Evolutionary conservation across 2,113 vertebrate species (phyloP), one percentile per base, ranked within the genome.

Genomic region (Notarius lentiginosus): DNA sequence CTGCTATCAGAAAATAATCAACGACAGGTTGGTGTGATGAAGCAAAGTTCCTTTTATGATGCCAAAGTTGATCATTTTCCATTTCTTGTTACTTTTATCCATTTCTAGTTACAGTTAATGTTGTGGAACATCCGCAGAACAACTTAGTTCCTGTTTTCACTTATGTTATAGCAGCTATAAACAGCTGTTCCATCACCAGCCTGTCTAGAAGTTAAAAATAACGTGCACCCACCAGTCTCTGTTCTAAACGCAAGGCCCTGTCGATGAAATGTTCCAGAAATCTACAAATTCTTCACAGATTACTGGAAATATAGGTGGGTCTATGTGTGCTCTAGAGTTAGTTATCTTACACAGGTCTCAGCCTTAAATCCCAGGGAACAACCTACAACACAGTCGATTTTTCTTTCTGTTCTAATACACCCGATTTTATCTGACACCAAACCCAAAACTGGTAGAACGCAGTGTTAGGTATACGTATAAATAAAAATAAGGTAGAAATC

Each of bases 201-300:
- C 10, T 27, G 7, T 11, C 51, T 11, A 63, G 1, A 24, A n/a
- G 61, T 63, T 63, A 11, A 1, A 68, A 30, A 68, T 72, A 72
- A 72, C 18, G 12, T 12, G n/a, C n/a, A 65, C 24, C 65, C 65
- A 68, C 41, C 41, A 41, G 12, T 41, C 17, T 73, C 34, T 47
- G 7, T 73, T 47, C 18, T 47, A 47, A 73, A 41, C 70, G 47
- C 34, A 73, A 47, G 34, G 70, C 15, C 15, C 17, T 72, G 68
- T 72, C 18, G n/a, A 34, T 17, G 27, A 18, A 73, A 5, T 73
- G 70, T 84, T 49, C 68, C 53, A 75, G 51, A 84, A 84, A 84
- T 55, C 49, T 84, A 72, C 27, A 72, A 55, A 84, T 72, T 58
- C 49, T 34, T 70, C 49, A 53, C 82, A 55, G 24, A 70, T 83